A percentile compares a stretch with the other conserved stretches of the same genome.
phyloP scores from a whole-genome alignment of 30 jellyfish, hydroid and myxozoan genomes.

The Hydra vulgaris region DNA sequence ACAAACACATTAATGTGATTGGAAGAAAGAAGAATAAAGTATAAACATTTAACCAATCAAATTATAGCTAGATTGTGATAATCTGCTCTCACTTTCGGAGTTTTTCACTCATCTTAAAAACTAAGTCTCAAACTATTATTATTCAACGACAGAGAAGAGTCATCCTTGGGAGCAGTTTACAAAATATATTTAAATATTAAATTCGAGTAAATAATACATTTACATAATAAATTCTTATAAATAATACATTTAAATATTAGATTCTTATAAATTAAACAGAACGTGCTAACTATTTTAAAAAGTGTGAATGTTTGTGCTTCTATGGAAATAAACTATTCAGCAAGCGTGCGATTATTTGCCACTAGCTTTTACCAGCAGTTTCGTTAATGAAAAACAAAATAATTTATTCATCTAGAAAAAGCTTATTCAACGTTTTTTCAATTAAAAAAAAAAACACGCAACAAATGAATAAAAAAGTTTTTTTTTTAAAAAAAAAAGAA shows the following conservation, averaged over 20 bases:
- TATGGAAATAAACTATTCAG: neutral
- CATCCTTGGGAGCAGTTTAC: neutral
- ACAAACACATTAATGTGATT: neutral
- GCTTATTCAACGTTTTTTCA: too few species aligned
- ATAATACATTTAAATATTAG: neutral
- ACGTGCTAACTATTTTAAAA: neutral
- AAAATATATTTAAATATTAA: too few species aligned
- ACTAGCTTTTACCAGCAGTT: neutral
- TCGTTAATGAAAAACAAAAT: too few species aligned
- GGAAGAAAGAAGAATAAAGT: neutral
- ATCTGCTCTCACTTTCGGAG: neutral
- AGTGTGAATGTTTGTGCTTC: neutral
- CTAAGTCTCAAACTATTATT: too few species aligned
- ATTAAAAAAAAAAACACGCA: too few species aligned
- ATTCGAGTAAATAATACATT: neutral
- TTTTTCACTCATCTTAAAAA: neutral
- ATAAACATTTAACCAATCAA: neutral
- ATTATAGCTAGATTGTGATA: neutral
- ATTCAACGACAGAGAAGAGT: neutral
- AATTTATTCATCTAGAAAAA: too few species aligned
- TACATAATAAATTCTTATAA: neutral
- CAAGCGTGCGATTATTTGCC: neutral
- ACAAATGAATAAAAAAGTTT: too few species aligned
- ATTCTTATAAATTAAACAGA: neutral
- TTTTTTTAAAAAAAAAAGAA: too few species aligned